Base-by-base conservation (phyloP, 2,113 vertebrate genomes). In the Tiliqua scincoides region DNA sequence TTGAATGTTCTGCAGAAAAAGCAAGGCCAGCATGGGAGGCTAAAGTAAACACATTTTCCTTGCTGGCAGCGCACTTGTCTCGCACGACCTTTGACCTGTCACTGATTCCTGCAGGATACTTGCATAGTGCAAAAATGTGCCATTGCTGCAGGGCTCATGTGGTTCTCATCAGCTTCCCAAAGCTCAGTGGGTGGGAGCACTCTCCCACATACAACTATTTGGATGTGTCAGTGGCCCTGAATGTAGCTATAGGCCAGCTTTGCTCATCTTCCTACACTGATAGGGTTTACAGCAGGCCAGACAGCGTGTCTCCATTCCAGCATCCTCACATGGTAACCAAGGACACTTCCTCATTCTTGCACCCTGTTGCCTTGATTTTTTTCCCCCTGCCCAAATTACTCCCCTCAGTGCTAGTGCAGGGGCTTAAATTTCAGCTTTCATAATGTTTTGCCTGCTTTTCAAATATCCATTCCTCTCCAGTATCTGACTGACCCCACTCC, bases 131-230 rank as follows among this genome's bases (percentile, higher is more conserved):
- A 93, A 86, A 94, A 95, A 95, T 94, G 94, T 0, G 0, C 85
- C 87, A 85, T 89, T n/a, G 4, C 92, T 62, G 82, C 74, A 93
- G 91, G 92, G 89, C 94, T 93, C 96, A 96, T 93, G 95, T 96
- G 96, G 92, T 95, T 96, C 92, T 94, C 95, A 93, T 95, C 91
- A 95, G 92, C 91, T 23, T 88, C 90, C 91, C 89, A 91, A 10
- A 61, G 83, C 92, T 74, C n/a, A 87, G 94, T 62, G 92, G 85
- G 90, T 93, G 93, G 93, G 90, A 90, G 93, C 90, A 90, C 89
- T 88, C 91, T 89, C 92, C 93, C 94, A 94, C 95, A 94, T 89
- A 68, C 94, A 94, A 89, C 90, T 88, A 25, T 93, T 94, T 62
- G 85, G 88, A 83, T 87, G 92, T 90, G 92, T 96, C 92, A 95